Evolutionary conservation across 1,140 invertebrate genomes (phyloP).

Genomic region (Hetaerina americana): DNA sequence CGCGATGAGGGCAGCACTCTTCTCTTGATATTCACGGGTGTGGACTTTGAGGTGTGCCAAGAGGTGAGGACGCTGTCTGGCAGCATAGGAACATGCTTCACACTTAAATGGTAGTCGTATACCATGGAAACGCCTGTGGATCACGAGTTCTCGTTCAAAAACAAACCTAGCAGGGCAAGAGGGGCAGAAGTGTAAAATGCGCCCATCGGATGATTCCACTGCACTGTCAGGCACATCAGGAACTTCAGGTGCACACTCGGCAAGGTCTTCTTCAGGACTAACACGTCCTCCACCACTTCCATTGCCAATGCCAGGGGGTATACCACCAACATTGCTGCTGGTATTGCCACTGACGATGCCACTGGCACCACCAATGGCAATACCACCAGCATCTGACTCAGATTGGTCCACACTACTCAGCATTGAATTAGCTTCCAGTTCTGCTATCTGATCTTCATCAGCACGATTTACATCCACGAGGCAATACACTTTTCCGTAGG

Average conservation of each 20-base stretch:
- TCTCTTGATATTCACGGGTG: constrained; percentile 64
- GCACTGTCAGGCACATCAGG: neutral
- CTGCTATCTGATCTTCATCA: constrained; percentile 53
- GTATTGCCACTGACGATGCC: no score
- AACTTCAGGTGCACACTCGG: neutral
- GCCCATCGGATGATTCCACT: constrained; percentile 15
- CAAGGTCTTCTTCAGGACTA: neutral
- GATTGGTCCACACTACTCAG: neutral
- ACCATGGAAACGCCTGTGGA: constrained; percentile 55
- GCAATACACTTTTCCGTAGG: constrained; percentile 52
- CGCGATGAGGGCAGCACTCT: constrained; percentile 54
- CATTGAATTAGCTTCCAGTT: constrained; percentile 28
- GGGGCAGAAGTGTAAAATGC: constrained; percentile 36
- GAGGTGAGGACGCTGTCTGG: constrained; percentile 52
- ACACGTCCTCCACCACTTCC: no score
- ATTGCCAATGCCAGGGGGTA: no score
- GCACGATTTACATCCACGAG: constrained; percentile 45
- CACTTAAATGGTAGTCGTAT: constrained; percentile 49
- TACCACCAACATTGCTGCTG: no score
- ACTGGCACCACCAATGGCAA: no score
- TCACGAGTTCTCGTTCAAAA: constrained; percentile 46
- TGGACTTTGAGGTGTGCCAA: constrained; percentile 65
- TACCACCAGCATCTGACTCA: constrained; percentile 2
- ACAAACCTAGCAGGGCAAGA: constrained; percentile 63
- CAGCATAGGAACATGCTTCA: constrained; percentile 63